Base-by-base conservation (phyloP, 1,140 invertebrate species). In the Ceratina japonica region DNA sequence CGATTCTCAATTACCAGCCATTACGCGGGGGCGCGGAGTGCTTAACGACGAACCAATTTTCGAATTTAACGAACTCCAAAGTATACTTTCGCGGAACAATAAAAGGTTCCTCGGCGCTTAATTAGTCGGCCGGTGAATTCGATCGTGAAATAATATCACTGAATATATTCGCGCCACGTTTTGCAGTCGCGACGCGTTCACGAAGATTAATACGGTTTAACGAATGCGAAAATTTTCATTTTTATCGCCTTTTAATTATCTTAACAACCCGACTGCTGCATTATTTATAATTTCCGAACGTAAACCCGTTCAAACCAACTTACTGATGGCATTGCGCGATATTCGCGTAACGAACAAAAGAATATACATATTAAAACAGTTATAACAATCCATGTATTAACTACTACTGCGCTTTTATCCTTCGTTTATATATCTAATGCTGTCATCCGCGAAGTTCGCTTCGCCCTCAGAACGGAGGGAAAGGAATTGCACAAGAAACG, bases 1-100 rank as follows among this genome's bases (percentile, higher is more conserved):
- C 59, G 59, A 3, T 22, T 54, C 78, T 73, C 70, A 83, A 83
- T 83, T 81, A 70, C 18, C 69, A n/a, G 24, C 73, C n/a, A 65
- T 66, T 61, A 20, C 64, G 37, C n/a, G n/a, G n/a, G 52, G 61
- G 37, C 63, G 52, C 20, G 24, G 16, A n/a, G 18, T 10, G 22
- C 13, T 69, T 61, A 51, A 76, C 8, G 44, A 20, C 44, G 44
- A 27, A 51, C 15, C 66, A 69, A 59, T 69, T 69, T 76, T 37
- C n/a, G 22, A 16, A 61, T 76, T 76, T 61, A 76, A 69, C 31
- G 64, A 76, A 76, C 74, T 76, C n/a, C 44, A 3, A 56, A 15
- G 37, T 37, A 37, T 69, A 16, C 15, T 24, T 15, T 37, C 15
- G 44, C 20, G 24, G 12, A 76, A 51, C 27, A 69, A 69, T 51